phyloP scores from a whole-genome alignment of 1,140 invertebrate species.

The Drosophila sp. region DNA sequence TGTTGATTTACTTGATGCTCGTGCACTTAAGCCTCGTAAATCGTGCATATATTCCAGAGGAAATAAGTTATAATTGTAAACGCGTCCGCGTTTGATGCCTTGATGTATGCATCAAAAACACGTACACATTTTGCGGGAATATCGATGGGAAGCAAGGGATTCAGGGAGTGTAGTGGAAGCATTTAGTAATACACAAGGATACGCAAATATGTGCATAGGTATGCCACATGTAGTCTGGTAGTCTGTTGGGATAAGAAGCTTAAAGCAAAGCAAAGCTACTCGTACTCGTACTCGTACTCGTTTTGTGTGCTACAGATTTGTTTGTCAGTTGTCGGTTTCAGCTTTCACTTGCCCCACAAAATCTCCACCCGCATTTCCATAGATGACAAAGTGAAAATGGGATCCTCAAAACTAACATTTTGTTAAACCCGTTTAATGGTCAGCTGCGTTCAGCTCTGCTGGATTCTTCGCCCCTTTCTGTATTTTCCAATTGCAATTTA shows the following conservation, averaged over 20 bases:
- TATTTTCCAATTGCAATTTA: constrained; percentile 8
- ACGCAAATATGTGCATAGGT: constrained; percentile 2
- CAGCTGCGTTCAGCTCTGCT: background rate
- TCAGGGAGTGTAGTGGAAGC: background rate
- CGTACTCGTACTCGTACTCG: background rate
- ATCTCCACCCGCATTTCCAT: background rate
- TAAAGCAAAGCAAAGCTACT: constrained; percentile 1
- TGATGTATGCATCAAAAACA: constrained; percentile 42
- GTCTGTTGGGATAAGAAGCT: constrained; percentile 15
- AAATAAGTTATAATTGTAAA: constrained; percentile 58
- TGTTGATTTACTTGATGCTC: constrained; percentile 40
- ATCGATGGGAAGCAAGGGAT: background rate
- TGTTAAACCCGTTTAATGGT: constrained; percentile 14
- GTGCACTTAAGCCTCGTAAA: constrained; percentile 43
- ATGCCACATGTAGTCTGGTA: constrained; percentile 7
- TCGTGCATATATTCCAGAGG: constrained; percentile 33
- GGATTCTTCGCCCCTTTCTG: background rate
- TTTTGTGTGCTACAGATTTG: constrained; percentile 6
- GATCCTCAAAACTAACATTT: background rate
- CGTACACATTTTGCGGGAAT: background rate
- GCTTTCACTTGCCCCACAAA: background rate
- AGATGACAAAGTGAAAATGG: constrained; percentile 7
- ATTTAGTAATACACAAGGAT: background rate
- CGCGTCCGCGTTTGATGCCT: constrained; percentile 21
- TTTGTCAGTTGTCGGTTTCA: background rate